Base-by-base conservation (phyloP, 2,797 vertebrate species). In the Saxicola maurus region DNA sequence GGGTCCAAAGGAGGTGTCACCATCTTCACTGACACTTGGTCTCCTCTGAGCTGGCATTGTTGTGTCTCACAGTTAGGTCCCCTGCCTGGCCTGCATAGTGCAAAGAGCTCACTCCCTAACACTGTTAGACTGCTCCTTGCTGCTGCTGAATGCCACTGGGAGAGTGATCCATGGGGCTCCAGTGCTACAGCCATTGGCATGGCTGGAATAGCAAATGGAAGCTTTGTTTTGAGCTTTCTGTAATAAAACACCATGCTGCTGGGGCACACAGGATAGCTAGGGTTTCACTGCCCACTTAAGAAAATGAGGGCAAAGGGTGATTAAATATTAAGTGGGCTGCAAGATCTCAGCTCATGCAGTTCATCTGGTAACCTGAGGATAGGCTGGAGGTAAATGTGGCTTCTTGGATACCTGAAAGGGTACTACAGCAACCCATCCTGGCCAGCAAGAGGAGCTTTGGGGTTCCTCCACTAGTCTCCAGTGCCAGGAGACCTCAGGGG, bases 301-400 rank as follows among this genome's bases (percentile, higher is more conserved):
- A 75, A 91, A 94, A 93, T 17, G 53, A 93, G 92, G 74, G 69
- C 80, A 91, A 45, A 92, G 74, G 30, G n/a, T 62, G 52, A 89
- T 95, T 87, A 93, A 94, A 89, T 86, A 91, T 94, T 94, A 83
- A 95, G 55, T 55, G 42, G 48, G 73, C 68, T 83, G 76, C 61
- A 87, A 76, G 89, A 85, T 91, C 46, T 66, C 35, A 74, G 46
- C 1, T 2, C 71, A 86, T 66, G 28, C n/a, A n/a, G 37, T 64
- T 90, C 46, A 80, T 82, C 55, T 62, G 66, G 91, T 89, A 94
- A 94, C 83, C 48, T 55, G 93, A 94, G 46, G 30, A 82, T 48
- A 65, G 55, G 43, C 66, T 80, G 68, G 59, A 86, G 80, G 75
- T 59, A 72, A 55, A 72, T 55, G 59, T 49, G 52, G 24, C 51